Base-by-base conservation (phyloP, 2,113 vertebrate species). In the Vimba vimba region DNA sequence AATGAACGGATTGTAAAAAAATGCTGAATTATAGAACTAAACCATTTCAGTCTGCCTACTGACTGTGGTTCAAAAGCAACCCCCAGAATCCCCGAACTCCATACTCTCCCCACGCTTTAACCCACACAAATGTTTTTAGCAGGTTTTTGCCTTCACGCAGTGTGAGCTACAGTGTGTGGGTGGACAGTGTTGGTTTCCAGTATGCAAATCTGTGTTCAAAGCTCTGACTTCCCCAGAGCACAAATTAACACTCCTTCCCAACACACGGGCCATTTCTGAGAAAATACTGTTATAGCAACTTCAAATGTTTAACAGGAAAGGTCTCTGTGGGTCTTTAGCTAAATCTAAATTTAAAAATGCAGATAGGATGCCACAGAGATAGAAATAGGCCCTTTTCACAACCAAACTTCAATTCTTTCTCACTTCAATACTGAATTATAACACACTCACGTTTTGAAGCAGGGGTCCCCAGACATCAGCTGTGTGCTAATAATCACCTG, bases 391-490 rank as follows among this genome's bases (percentile, higher is more conserved):
- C 43, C 64, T n/a, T 50, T 21, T 27, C 43, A 27, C 23, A n/a
- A 79, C 19, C 36, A 43, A 43, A 62, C 21, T 19, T 45, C n/a
- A 80, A 64, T 25, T 47, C 12, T 62, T 9, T 64, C 1, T 45
- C 1, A 11, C 59, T 47, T 45, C 4, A 66, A 45, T 19, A 45
- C 4, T 10, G 8, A 25, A 80, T 64, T 27, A 25, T 62, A 64
- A 79, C 36, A 55, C 12, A 96, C 98, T 97, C 94, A 99, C 98
- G 91, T 99, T 97, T 99, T 99, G 93, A 99, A 99, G 92, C 98
- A 99, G 0, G 98, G 98, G 90, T 99, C 98, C 75, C 98, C 98
- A 45, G 97, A 98, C 98, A 99, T 98, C 30, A 99, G 95, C 87
- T 99, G 97, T 91, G 98, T 99, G 86, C 96, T 96, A 93, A 99